Evolutionary conservation across 2,888 invertebrate species (phyloP).

Genomic region (Phyllotreta cruciferae): DNA sequence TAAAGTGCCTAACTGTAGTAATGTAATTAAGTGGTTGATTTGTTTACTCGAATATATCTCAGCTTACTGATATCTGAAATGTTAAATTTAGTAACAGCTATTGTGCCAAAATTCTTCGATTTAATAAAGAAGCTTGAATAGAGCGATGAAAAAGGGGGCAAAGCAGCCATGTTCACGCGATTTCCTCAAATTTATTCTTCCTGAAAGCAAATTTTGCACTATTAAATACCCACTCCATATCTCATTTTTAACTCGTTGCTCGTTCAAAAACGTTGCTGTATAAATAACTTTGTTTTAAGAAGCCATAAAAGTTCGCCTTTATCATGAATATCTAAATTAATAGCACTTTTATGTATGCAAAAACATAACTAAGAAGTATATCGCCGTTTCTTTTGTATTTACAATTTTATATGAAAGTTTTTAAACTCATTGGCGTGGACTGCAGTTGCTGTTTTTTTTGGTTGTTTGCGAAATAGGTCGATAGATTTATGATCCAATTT

Average conservation of each 20-base stretch:
- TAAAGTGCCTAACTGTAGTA: too few relatives aligned
- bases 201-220: constrained; percentile 7
- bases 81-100: too few relatives aligned
- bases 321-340: constrained; percentile 20
- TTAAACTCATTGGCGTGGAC: constrained; percentile 12
- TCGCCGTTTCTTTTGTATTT: constrained; percentile 8
- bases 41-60: too few relatives aligned
- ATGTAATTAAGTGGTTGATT: too few relatives aligned
- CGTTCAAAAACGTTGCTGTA: constrained; percentile 11
- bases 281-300: constrained; percentile 19
- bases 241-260: constrained; percentile 10
- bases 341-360: constrained; percentile 20
- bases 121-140: too few relatives aligned
- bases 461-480: too few relatives aligned
- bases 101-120: too few relatives aligned
- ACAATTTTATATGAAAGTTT: constrained; percentile 6
- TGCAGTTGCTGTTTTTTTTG: neutral
- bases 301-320: constrained; percentile 14
- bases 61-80: too few relatives aligned
- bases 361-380: constrained; percentile 16
- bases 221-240: constrained; percentile 6
- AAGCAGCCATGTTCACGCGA: neutral
- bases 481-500: too few relatives aligned
- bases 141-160: too few relatives aligned
- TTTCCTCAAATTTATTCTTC: neutral